Evolutionary conservation across 2,797 vertebrate genomes (phyloP), one percentile per base, ranked within the genome.

Genomic region (Xerus rutilus): DNA sequence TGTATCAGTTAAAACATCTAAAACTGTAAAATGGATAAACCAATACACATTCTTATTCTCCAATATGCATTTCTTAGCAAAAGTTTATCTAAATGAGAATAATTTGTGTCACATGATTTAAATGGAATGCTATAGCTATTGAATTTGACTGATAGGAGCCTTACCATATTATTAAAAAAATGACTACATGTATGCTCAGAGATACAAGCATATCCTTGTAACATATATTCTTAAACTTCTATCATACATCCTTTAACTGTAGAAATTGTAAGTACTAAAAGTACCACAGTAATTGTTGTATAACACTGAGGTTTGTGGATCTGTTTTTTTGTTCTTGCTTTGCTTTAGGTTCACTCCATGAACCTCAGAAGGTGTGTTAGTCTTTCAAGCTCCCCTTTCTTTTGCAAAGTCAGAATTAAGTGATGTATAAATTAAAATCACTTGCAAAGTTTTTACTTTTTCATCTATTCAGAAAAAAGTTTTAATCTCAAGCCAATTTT

Each of bases 361-460:
- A 85, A 21, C 25, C 32, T 78, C 69, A 89, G 25, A 93, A 95
- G 59, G 83, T 43, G 15, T 4, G 45, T 82, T 54, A 15, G 15
- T 59, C 25, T 35, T 77, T 54, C 14, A 43, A 65, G 30, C 32
- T 88, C 30, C 12, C 28, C 81, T 83, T 95, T 62, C 7, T 20
- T 9, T 45, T 21, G 7, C 32, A 45, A 49, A 84, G 21, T 57
- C 12, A 59, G 15, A 94, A 23, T 88, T 59, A 90, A 69, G 54
- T n/a, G 28, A 81, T 81, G 52, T 87, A 13, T 72, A 52, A 93
- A 73, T n/a, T 64, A 43, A 93, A 87, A 28, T 11, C 47, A 70
- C 30, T 85, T 96, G 0, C 67, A 93, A 94, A 82, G 74, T 84
- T 28, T 86, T 95, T 90, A 77, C 45, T 88, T 79, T 70, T 83